phyloP scores from a whole-genome alignment of 2,797 vertebrate genomes.

The Vultur gryphus region DNA sequence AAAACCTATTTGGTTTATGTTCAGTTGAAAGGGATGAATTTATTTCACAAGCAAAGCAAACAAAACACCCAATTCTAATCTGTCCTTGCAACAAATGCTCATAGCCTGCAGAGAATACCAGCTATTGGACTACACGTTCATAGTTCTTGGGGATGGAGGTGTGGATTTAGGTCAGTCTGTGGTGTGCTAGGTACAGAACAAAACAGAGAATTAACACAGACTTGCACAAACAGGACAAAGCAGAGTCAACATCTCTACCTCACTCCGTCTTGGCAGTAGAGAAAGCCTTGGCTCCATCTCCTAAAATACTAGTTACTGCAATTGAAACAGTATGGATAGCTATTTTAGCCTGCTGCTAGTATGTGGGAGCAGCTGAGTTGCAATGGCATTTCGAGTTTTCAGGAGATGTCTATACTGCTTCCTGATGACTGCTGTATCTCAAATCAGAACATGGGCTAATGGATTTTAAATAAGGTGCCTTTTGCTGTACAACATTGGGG shows the following conservation, averaged over 20 bases:
- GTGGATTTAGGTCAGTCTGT: not conserved
- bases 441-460: not conserved
- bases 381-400: not conserved
- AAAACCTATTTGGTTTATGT: not conserved
- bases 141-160: not conserved
- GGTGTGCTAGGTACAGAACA: too few species aligned
- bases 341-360: not conserved
- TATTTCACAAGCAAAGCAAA: not conserved
- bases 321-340: not conserved
- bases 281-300: not conserved
- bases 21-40: not conserved
- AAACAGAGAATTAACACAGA: not conserved
- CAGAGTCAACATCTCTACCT: not conserved
- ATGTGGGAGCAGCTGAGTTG: not conserved
- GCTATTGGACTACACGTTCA: fast-evolving
- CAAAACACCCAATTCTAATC: not conserved
- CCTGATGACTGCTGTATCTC: not conserved
- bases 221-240: not conserved
- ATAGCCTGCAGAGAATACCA: not conserved
- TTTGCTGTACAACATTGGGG: not conserved
- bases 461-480: not conserved
- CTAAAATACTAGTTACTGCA: not conserved
- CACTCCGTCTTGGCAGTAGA: not conserved
- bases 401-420: not conserved
- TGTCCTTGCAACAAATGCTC: not conserved